These are phyloP conservation scores for Rhagium mordax DNA, from an alignment of 2,888 invertebrate species.

Conservation along the genomic window DNA sequence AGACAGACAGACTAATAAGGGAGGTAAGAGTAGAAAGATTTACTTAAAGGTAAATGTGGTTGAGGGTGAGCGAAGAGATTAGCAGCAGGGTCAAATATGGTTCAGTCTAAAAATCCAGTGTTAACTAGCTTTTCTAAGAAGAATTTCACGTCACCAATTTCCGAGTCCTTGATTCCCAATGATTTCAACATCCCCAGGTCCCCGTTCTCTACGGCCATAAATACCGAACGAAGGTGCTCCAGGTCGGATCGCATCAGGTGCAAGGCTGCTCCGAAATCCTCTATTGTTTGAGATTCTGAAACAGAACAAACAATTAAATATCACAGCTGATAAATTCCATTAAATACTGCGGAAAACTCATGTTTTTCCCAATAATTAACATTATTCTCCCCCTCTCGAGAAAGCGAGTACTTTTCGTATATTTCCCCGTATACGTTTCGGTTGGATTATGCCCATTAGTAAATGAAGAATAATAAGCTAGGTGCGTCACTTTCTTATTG, in stretches of 20 bases:
- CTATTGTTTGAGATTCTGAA: conserved; percentile 94
- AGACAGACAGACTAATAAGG: conserved; percentile 61
- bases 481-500: not conserved
- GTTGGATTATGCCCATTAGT: no score
- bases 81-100: conserved; percentile 71
- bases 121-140: conserved; percentile 96
- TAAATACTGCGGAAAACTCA: no score
- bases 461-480: not conserved
- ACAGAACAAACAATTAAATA: conserved; percentile 40
- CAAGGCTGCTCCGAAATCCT: conserved; percentile 92
- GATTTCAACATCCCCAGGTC: conserved; percentile 95
- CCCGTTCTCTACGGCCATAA: conserved; percentile 96
- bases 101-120: conserved; percentile 95
- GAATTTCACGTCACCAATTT: conserved; percentile 95
- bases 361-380: no score
- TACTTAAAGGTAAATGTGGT: conserved; percentile 78
- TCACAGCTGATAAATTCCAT: no score
- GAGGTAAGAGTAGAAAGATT: conserved; percentile 79
- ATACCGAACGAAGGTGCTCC: conserved; percentile 93
- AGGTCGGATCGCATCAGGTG: conserved; percentile 90
- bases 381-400: no score
- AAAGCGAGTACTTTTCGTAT: no score
- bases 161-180: conserved; percentile 95
- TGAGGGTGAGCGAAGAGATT: conserved; percentile 79
- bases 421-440: no score